Evolutionary conservation across 2,797 vertebrate species (phyloP), one percentile per base, ranked within the genome.

Genomic region (Cheirogaleus major): DNA sequence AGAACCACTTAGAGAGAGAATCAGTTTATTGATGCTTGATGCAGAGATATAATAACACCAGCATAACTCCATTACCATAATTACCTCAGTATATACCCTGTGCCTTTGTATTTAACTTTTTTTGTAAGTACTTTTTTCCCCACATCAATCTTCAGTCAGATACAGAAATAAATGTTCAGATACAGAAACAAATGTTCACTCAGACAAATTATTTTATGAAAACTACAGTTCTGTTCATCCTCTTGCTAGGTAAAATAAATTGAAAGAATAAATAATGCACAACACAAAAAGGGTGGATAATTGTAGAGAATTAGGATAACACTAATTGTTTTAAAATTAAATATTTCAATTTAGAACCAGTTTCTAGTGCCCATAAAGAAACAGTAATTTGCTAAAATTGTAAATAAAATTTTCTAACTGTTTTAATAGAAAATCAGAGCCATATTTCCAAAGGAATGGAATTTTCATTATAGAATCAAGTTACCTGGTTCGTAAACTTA

Each of bases 11-110:
- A 93, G 43, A 75, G 89, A 78, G 90, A 89, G 96, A 97, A 93
- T 70, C 14, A 57, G 57, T 43, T 96, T 91, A 76, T 32, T 65
- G 95, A 98, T 98, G 98, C 93, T 97, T 95, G 41, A 63, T 88
- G 92, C 97, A 73, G 59, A 95, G 97, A 98, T 27, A 96, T 11
- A 98, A 96, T 67, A 72, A 15, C 7, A 45, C 32, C 69, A 80
- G 14, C 14, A 65, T 63, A 70, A 76, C 72, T 91, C n/a, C 38
- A 83, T 91, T 61, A 92, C 25, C 41, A 18, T 63, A 88, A 83
- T 86, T 69, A 50, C 11, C 76, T 45, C 57, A 38, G 55, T 35
- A 41, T 93, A 55, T 93, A 55, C 10, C 30, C n/a, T 91, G 7
- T 79, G 72, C 23, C 90, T 55, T 85, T 75, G 7, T 4, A 14